Evolutionary conservation across 2,797 vertebrate species (phyloP).

Genomic region (Coluber constrictor): DNA sequence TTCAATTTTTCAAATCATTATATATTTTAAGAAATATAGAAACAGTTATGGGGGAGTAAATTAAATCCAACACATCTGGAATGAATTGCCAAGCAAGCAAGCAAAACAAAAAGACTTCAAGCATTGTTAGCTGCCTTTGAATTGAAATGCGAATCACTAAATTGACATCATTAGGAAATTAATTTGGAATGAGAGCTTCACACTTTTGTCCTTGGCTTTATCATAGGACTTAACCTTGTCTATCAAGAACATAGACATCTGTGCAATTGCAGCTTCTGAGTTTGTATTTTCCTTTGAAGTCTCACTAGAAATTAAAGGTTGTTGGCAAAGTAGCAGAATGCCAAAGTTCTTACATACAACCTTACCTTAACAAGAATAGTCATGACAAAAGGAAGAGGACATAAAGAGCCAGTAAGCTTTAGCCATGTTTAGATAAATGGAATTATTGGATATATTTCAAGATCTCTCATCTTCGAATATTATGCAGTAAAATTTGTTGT

Average conservation of each 20-base stretch:
- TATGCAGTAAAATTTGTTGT: background rate
- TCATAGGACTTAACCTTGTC: constrained; percentile 3
- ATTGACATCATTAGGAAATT: constrained; percentile 63
- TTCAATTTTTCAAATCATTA: constrained; percentile 70
- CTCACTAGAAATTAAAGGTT: background rate
- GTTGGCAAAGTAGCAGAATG: background rate
- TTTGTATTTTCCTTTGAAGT: background rate
- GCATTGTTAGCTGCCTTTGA: constrained; percentile 58
- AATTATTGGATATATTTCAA: background rate
- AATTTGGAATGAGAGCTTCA: constrained; percentile 42
- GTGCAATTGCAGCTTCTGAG: background rate
- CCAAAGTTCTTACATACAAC: background rate
- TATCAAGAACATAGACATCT: background rate
- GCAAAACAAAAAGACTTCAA: constrained; percentile 51
- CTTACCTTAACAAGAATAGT: background rate
- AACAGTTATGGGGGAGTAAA: constrained; percentile 41
- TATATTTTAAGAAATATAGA: constrained; percentile 60
- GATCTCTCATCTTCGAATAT: background rate
- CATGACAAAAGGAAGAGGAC: background rate
- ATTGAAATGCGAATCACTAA: constrained; percentile 59
- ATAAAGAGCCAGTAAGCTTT: background rate
- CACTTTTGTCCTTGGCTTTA: constrained; percentile 22
- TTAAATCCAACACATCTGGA: constrained; percentile 46
- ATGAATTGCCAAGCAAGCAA: constrained; percentile 54
- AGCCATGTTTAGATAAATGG: background rate